Evolutionary conservation across 2,797 vertebrate species (phyloP), one percentile per base, ranked within the genome.

Genomic region (Pantherophis alleghaniensis): DNA sequence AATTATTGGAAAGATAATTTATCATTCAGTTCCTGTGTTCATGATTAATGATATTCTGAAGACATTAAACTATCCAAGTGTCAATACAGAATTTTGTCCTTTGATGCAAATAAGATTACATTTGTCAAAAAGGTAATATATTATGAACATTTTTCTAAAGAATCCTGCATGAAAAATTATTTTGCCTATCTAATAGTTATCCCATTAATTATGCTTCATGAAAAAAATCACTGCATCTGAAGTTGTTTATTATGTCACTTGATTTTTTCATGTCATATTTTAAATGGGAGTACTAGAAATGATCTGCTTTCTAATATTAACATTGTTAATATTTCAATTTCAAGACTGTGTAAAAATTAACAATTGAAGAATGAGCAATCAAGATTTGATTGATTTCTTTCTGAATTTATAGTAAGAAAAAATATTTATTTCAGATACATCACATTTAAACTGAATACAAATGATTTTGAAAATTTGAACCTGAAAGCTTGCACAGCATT

Each of bases 1-100:
- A 93, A 96, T 96, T 91, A 94, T 91, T 93, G 92, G 92, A 97
- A 91, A 91, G 96, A 92, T 95, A 96, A 96, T 96, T 96, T 96
- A 95, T 94, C 94, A 94, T 90, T 90, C 93, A 96, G 94, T 91
- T 95, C 92, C 11, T 91, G 92, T 95, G 95, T 57, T 1, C 94
- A 95, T 96, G 91, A 92, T 92, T 95, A 95, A 95, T 53, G 95
- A 88, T 57, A 91, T 87, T 93, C 66, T 88, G 92, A 95, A 89
- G 92, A 95, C 91, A 60, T 94, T 95, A 96, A 96, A 95, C 95
- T 94, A 93, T 79, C 95, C 87, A 94, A 95, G 16, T n/a, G n/a
- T 53, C 92, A 83, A 91, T 89, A 56, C 24, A 87, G 20, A 88
- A 86, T 94, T 42, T 60, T 55, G 5, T 87, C 42, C 16, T 89